Conservation (phyloP, 1,140 invertebrate species). For the Drosophila sp. region DNA sequence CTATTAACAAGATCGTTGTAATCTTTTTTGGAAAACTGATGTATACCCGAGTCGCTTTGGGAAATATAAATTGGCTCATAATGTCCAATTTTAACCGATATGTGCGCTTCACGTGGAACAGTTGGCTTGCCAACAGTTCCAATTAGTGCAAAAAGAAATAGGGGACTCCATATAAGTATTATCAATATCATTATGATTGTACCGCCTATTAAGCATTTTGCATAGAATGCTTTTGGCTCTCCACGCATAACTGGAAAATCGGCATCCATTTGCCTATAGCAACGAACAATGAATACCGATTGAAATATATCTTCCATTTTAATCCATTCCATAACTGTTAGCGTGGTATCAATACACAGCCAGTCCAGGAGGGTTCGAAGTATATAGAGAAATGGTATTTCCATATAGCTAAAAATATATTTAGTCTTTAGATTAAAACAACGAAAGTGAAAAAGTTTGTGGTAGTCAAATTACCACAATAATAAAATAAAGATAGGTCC, state of each 20-base stretch:
- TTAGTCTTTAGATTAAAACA: too few relatives aligned
- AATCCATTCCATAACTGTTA: slow-evolving; percentile 98
- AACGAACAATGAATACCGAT: slow-evolving; percentile 97
- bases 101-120: slow-evolving; percentile 92
- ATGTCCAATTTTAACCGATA: slow-evolving; percentile 93
- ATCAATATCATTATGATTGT: slow-evolving; percentile 94
- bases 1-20: slow-evolving; percentile 38
- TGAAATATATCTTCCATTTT: slow-evolving; percentile 99
- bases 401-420: slow-evolving; percentile 91
- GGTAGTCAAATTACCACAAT: too few relatives aligned
- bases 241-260: slow-evolving; percentile 96
- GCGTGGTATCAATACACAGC: slow-evolving; percentile 99
- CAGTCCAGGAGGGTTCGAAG: slow-evolving; percentile 98
- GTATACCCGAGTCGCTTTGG: slow-evolving; percentile 69
- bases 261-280: slow-evolving; percentile 93
- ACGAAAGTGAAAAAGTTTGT: too few relatives aligned
- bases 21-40: slow-evolving; percentile 45
- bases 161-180: slow-evolving; percentile 97
- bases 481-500: too few relatives aligned
- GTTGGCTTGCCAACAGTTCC: slow-evolving; percentile 96
- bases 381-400: slow-evolving; percentile 98
- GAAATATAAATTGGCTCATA: slow-evolving; percentile 95
- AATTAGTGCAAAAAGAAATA: slow-evolving; percentile 97
- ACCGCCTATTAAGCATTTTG: slow-evolving; percentile 97
- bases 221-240: slow-evolving; percentile 89